These are phyloP conservation scores for Endomychus coccineus DNA, from an alignment of 2,888 invertebrate genomes.

Conservation along the genomic window DNA sequence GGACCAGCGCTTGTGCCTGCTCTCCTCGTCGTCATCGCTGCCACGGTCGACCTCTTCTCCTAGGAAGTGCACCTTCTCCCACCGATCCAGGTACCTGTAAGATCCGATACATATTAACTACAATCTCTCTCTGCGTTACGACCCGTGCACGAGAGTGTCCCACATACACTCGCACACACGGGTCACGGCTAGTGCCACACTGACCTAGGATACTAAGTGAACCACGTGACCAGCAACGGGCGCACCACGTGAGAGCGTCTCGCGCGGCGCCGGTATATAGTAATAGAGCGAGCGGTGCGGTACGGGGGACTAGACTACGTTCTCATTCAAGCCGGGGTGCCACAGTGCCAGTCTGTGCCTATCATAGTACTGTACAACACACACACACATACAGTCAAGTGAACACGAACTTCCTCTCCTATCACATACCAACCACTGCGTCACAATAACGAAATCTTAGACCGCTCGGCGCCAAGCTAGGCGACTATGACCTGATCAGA, in stretches of 20 bases:
- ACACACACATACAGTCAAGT: no score
- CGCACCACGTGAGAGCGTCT: slow-evolving; percentile 34
- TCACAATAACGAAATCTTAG: no score
- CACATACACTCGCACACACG: slow-evolving; percentile 13
- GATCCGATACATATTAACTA: not conserved
- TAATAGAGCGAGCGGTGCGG: no score
- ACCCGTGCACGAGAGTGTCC: not conserved
- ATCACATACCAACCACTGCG: no score
- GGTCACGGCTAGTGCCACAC: slow-evolving; percentile 18
- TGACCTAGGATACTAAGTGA: slow-evolving; percentile 12
- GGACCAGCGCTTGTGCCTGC: slow-evolving; percentile 62
- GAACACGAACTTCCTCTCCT: no score
- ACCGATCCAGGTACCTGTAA: slow-evolving; percentile 67
- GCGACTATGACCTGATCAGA: no score
- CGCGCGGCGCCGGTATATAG: slow-evolving; percentile 17
- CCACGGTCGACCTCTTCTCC: slow-evolving; percentile 80
- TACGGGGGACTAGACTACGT: no score
- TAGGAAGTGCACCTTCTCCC: slow-evolving; percentile 82
- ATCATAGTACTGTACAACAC: no score
- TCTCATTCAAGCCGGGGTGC: no score
- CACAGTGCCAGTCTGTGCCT: no score
- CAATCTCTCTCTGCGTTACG: not conserved
- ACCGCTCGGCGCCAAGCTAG: no score
- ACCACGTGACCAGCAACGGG: slow-evolving; percentile 23
- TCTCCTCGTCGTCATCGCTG: slow-evolving; percentile 70